A percentile compares a stretch with the other conserved stretches of the same genome.
These are phyloP conservation scores for Laticauda laticaudata DNA, from an alignment of 2,113 vertebrate species.

Conservation along the genomic window DNA sequence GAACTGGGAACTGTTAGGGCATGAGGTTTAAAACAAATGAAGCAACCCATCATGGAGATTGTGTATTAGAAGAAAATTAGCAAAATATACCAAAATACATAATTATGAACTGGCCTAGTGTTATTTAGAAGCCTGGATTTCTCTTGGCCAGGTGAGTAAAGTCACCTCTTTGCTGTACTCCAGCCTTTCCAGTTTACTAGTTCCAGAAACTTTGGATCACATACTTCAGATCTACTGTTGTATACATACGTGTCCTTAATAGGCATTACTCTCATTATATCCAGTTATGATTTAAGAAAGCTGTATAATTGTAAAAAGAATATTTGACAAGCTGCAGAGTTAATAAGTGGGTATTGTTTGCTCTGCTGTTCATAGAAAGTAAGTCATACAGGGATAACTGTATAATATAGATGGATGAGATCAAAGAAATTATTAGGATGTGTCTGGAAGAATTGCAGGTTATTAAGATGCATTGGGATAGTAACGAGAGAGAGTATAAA, in stretches of 20 bases:
- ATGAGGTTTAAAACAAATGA: background rate
- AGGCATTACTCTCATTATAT: background rate
- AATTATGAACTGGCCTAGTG: no score
- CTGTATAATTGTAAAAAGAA: background rate
- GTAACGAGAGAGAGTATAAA: background rate
- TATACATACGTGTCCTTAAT: background rate
- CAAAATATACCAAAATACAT: no score
- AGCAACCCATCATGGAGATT: background rate
- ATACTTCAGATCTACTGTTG: background rate
- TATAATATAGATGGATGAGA: background rate
- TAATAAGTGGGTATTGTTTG: background rate
- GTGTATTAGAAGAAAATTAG: background rate
- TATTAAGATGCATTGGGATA: background rate
- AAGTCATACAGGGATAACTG: background rate
- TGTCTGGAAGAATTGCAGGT: background rate
- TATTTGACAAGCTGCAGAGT: background rate
- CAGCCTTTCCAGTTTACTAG: background rate
- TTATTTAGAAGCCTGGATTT: background rate
- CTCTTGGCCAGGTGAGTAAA: background rate
- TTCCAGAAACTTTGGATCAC: background rate
- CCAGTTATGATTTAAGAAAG: background rate
- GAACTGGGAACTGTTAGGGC: background rate
- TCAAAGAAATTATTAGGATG: background rate
- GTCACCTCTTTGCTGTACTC: background rate
- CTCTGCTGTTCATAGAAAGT: background rate